Percentiles rank a stretch among this genome's conserved stretches.
These are phyloP conservation scores for Cynopterus sphinx DNA, from an alignment of 2,797 vertebrate species.

Conservation along the genomic window DNA sequence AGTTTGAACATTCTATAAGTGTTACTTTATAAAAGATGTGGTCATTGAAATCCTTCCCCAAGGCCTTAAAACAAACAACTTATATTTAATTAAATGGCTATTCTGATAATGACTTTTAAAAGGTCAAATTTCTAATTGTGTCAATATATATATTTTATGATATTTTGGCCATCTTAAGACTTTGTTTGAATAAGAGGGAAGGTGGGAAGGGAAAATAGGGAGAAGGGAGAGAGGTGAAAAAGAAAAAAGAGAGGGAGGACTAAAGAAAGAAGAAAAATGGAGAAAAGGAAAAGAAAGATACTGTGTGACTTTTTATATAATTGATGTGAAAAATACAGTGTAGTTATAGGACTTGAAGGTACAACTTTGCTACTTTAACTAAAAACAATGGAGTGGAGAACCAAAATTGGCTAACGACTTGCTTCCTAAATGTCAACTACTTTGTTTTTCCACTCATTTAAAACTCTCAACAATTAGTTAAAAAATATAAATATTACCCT, in stretches of 20 bases:
- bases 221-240: neutral
- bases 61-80: neutral
- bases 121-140: neutral
- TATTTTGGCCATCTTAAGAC: neutral
- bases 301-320: neutral
- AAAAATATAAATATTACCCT: neutral
- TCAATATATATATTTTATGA: neutral
- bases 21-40: neutral
- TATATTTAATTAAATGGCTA: neutral
- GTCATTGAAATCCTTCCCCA: neutral
- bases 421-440: neutral
- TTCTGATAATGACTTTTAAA: conserved; percentile 18
- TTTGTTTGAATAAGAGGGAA: neutral
- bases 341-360: neutral
- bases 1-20: neutral
- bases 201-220: neutral
- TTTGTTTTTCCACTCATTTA: neutral
- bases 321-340: neutral
- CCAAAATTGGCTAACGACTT: neutral
- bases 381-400: neutral
- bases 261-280: neutral
- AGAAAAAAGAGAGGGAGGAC: neutral
- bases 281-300: neutral
- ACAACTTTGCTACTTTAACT: neutral
- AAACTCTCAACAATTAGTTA: neutral